Evolutionary conservation across 2,113 vertebrate genomes (phyloP).

Genomic region (Sebastes schlegelii): DNA sequence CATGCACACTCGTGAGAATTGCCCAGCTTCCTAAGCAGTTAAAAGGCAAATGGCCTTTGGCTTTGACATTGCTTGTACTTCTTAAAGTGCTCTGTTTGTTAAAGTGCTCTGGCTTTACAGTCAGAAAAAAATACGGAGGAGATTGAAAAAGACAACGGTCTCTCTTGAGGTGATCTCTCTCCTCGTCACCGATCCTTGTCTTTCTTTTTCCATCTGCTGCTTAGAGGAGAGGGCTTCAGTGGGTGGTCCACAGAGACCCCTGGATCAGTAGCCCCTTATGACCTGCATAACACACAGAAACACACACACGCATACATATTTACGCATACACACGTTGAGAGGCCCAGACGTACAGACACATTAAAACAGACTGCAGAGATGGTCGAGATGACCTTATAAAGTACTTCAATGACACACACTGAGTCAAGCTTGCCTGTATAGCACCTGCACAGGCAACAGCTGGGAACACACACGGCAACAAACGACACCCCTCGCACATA

Average conservation of each 20-base stretch:
- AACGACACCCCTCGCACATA: conserved; percentile 27
- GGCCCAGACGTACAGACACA: conserved; percentile 6
- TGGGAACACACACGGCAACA: conserved; percentile 63
- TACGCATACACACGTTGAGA: not conserved
- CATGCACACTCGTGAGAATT: conserved; percentile 21
- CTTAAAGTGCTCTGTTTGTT: conserved; percentile 32
- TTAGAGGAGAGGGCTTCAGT: conserved; percentile 62
- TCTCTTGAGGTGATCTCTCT: conserved; percentile 34
- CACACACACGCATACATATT: not conserved
- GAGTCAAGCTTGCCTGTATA: conserved; percentile 32
- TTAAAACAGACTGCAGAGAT: conserved; percentile 36
- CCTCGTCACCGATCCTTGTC: conserved; percentile 23
- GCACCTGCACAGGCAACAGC: conserved; percentile 70
- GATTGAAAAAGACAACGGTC: conserved; percentile 23
- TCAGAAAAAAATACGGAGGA: conserved; percentile 25
- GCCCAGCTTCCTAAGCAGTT: conserved; percentile 32
- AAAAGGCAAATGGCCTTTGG: conserved; percentile 42
- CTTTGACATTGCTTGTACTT: conserved; percentile 23
- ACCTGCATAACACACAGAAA: conserved; percentile 30
- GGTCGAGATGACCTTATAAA: conserved; percentile 36
- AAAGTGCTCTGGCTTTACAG: conserved; percentile 51
- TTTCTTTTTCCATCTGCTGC: conserved; percentile 69
- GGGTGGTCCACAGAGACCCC: conserved; percentile 75
- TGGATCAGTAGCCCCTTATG: conserved; percentile 46
- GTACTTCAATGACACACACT: conserved; percentile 31